A percentile compares a stretch with the other conserved stretches of the same genome.
These are phyloP conservation scores for Epirrita christyi DNA, from an alignment of 2,888 invertebrate species.

Conservation along the genomic window DNA sequence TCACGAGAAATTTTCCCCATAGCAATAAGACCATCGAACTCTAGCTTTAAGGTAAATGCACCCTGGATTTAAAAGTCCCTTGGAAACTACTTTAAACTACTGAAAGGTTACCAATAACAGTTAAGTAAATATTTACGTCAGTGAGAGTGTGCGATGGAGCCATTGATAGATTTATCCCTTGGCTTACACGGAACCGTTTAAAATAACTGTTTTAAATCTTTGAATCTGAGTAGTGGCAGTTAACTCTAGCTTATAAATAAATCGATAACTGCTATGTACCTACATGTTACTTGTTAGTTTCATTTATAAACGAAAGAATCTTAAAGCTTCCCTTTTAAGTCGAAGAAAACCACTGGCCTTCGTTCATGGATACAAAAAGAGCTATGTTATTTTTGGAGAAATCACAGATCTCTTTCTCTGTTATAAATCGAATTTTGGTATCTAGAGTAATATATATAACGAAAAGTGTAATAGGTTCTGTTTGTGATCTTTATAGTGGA, in stretches of 20 bases:
- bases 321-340: background rate
- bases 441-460: background rate
- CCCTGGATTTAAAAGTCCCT: background rate
- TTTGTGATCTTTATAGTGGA: too few species aligned
- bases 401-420: too few species aligned
- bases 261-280: background rate
- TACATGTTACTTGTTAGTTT: background rate
- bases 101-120: background rate
- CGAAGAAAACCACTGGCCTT: too few species aligned
- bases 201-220: conserved; percentile 5
- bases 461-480: too few species aligned
- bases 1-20: too few species aligned
- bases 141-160: background rate
- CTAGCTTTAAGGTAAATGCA: too few species aligned
- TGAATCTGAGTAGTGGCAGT: background rate
- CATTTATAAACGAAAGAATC: background rate
- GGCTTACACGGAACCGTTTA: conserved; percentile 5
- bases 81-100: background rate
- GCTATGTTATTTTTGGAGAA: too few species aligned
- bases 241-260: conserved; percentile 15
- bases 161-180: conserved; percentile 19
- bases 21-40: too few species aligned
- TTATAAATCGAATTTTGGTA: background rate
- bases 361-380: background rate
- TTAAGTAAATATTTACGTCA: conserved; percentile 19